Conservation (phyloP, 1,140 invertebrate species). For the Bombus confusus region DNA sequence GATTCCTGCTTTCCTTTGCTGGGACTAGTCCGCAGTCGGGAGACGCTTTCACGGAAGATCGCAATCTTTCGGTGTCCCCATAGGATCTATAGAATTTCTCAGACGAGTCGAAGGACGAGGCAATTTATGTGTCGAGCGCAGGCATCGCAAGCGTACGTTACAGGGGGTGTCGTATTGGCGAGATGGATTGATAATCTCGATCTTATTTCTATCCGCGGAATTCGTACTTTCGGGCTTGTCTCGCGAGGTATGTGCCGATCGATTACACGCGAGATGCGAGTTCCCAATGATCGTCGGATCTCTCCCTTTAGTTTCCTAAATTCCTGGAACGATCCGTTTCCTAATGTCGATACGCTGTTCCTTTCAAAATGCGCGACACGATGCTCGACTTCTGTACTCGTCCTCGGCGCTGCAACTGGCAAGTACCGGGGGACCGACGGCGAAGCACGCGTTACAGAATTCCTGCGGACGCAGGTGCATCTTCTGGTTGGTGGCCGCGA, state of each 20-base stretch:
- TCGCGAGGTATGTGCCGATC: too few species aligned
- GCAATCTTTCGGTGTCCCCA: slow-evolving; percentile 44
- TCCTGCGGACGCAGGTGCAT: slow-evolving; percentile 42
- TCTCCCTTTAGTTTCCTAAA: background rate
- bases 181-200: slow-evolving; percentile 25
- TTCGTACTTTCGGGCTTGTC: background rate
- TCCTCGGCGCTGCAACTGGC: background rate
- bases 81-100: slow-evolving; percentile 42
- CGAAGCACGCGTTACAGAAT: slow-evolving; percentile 12
- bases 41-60: slow-evolving; percentile 42
- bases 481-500: background rate
- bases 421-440: too few species aligned
- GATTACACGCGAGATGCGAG: background rate
- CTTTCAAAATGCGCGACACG: too few species aligned
- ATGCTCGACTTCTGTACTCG: too few species aligned
- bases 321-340: background rate
- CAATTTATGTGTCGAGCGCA: slow-evolving; percentile 52
- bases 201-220: background rate
- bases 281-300: background rate
- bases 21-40: background rate
- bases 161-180: slow-evolving; percentile 6
- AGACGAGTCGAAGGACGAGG: slow-evolving; percentile 28
- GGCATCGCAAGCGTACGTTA: background rate
- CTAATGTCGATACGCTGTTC: too few species aligned
- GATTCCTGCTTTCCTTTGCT: slow-evolving; percentile 21